phyloP scores from a whole-genome alignment of 2,113 vertebrate species.

The Hirundichthys speculiger region DNA sequence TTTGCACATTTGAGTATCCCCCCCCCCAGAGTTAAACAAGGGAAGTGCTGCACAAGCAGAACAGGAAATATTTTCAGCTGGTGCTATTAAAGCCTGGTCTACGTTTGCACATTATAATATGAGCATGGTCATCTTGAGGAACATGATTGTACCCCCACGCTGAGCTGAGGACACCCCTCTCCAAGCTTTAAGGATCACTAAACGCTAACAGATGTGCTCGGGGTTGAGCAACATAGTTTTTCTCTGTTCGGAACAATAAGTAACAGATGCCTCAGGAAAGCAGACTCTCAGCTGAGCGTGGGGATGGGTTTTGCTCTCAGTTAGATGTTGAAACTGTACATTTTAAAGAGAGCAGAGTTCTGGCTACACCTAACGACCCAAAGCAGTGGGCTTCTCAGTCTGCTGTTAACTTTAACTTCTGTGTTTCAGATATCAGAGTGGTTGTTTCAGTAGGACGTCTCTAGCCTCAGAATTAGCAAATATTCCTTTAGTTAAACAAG shows the following conservation, averaged over 20 bases:
- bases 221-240: background rate
- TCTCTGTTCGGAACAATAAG: background rate
- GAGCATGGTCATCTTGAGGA: background rate
- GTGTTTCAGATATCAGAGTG: background rate
- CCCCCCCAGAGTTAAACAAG: background rate
- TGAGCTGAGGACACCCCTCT: conserved; percentile 3
- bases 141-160: background rate
- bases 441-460: background rate
- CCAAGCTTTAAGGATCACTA: conserved; percentile 6
- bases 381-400: background rate
- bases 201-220: conserved; percentile 25
- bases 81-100: background rate
- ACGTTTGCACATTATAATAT: fast-evolving
- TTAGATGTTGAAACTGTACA: too few species aligned
- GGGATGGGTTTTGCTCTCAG: too few species aligned
- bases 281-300: background rate
- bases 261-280: background rate
- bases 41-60: background rate
- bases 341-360: background rate
- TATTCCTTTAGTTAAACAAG: background rate
- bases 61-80: conserved; percentile 19
- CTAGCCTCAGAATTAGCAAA: background rate
- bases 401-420: background rate
- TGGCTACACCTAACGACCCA: background rate
- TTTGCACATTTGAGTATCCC: too few species aligned